Conservation (phyloP, 2,113 vertebrate genomes). For the Thryonomys swinderianus region DNA sequence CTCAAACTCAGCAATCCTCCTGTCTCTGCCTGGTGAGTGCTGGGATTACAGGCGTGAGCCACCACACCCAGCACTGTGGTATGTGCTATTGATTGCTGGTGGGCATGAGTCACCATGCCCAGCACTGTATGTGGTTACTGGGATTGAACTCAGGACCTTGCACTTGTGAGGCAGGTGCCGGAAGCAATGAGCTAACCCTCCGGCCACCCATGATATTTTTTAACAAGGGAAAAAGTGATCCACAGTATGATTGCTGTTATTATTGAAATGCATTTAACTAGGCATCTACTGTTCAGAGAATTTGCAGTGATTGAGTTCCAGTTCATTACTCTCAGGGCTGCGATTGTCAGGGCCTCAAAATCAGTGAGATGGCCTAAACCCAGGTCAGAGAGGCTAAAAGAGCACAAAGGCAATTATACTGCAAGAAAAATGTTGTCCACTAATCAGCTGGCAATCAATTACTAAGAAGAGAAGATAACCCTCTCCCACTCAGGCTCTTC, state of each 20-base stretch:
- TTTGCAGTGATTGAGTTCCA: slow-evolving; percentile 85
- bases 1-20: too few species aligned
- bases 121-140: too few species aligned
- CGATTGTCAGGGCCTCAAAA: slow-evolving; percentile 84
- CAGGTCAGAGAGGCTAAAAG: slow-evolving; percentile 85
- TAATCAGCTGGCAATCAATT: slow-evolving; percentile 93
- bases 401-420: slow-evolving; percentile 90
- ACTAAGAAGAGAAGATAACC: slow-evolving; percentile 90
- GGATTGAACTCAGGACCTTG: too few species aligned
- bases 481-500: slow-evolving; percentile 88
- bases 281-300: slow-evolving; percentile 83
- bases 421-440: slow-evolving; percentile 90
- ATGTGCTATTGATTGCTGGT: too few species aligned
- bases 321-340: slow-evolving; percentile 87
- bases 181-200: too few species aligned
- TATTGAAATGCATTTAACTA: slow-evolving; percentile 84
- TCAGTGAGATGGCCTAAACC: slow-evolving; percentile 83
- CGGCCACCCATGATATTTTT: too few species aligned
- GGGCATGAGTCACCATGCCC: too few species aligned
- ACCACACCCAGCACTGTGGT: too few species aligned
- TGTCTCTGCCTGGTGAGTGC: too few species aligned
- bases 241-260: slow-evolving; percentile 74
- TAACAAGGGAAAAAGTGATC: slow-evolving; percentile 49
- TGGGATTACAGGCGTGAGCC: too few species aligned
- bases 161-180: too few species aligned